Percentiles rank a stretch among this genome's conserved stretches.
These are phyloP conservation scores for Triplophysa tibetana DNA, from an alignment of 2,113 vertebrate species.

Conservation along the genomic window DNA sequence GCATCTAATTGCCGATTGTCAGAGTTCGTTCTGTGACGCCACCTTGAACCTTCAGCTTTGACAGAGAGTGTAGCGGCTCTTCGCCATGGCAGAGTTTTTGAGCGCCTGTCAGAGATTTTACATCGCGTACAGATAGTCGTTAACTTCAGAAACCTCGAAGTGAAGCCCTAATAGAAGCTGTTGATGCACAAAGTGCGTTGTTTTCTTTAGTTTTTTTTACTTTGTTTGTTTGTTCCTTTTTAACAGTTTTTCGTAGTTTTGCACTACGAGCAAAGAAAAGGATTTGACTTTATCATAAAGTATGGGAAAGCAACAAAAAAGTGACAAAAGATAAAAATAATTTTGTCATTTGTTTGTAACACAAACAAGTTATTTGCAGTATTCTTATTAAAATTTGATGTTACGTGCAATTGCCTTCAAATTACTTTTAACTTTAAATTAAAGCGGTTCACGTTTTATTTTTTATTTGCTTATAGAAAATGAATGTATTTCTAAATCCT, in stretches of 20 bases:
- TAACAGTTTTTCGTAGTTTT: constrained; percentile 10
- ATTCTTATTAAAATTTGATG: too few species aligned
- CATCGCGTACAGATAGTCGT: background rate
- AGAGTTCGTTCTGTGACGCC: constrained; percentile 44
- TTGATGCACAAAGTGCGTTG: constrained; percentile 29
- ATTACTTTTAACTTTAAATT: background rate
- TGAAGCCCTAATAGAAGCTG: constrained; percentile 42
- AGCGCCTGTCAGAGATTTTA: constrained; percentile 27
- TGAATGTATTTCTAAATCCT: too few species aligned
- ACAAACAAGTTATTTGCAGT: background rate
- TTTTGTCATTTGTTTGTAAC: constrained; percentile 54
- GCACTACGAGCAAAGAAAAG: background rate
- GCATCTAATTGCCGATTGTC: constrained; percentile 51
- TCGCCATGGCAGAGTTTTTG: constrained; percentile 1
- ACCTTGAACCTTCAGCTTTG: constrained; percentile 54
- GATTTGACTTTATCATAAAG: background rate
- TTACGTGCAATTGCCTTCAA: too few species aligned
- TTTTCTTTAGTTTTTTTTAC: background rate
- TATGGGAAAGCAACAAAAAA: background rate
- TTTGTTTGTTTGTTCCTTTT: constrained; percentile 17
- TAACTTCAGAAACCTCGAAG: constrained; percentile 40
- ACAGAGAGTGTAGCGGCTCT: constrained; percentile 27
- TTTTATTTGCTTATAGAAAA: too few species aligned
- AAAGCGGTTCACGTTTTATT: background rate
- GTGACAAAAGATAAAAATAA: constrained; percentile 59